A percentile compares a stretch with the other conserved stretches of the same genome.
phyloP scores from a whole-genome alignment of 1,140 invertebrate species.

The Drosophila pallidifrons region DNA sequence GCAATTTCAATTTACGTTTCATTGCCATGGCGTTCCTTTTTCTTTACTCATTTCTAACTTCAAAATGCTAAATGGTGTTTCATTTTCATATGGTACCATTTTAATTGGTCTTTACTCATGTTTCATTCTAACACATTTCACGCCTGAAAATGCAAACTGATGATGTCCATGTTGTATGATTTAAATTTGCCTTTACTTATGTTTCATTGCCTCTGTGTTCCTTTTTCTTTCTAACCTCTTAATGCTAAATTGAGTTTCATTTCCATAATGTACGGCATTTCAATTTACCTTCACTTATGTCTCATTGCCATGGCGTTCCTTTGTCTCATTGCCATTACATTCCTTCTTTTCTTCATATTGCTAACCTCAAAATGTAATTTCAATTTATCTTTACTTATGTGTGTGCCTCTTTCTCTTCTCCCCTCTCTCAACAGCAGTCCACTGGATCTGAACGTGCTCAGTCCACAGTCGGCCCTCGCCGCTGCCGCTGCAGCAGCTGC shows the following conservation, averaged over 20 bases:
- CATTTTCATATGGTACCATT: no score
- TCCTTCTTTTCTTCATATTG: background rate
- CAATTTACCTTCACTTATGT: background rate
- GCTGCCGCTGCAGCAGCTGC: constrained; percentile 78
- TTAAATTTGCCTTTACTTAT: background rate
- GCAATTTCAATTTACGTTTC: background rate
- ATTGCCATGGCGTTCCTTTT: no score
- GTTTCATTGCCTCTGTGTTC: background rate
- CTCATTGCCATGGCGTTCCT: no score
- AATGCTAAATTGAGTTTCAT: no score
- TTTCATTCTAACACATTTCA: background rate
- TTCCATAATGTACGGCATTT: background rate
- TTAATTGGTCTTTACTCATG: background rate
- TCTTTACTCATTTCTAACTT: no score
- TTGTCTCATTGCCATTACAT: background rate
- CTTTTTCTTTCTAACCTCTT: background rate
- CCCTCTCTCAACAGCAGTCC: constrained; percentile 60
- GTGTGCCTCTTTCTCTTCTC: no score
- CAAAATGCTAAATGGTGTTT: no score
- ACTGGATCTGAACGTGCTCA: constrained; percentile 78
- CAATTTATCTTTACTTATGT: constrained; percentile 3
- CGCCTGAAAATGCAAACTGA: no score
- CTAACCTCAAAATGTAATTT: background rate
- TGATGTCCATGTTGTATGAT: no score
- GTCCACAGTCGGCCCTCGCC: constrained; percentile 77